Evolutionary conservation across 2,888 invertebrate genomes (phyloP).

Genomic region (Mellilla xanthometata): DNA sequence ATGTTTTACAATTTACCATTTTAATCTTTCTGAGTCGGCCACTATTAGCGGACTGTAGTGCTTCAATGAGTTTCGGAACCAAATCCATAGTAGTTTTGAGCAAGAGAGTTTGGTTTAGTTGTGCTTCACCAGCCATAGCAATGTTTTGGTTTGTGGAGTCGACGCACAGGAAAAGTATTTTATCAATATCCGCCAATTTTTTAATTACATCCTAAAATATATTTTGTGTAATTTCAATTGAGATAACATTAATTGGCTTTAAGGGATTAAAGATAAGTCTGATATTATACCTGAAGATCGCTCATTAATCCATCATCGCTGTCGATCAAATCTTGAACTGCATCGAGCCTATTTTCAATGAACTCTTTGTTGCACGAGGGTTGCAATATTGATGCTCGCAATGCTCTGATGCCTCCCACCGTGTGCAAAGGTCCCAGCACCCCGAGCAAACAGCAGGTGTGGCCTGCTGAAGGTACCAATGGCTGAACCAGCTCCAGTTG

Average conservation of each 20-base stretch:
- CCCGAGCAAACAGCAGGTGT: conserved; percentile 69
- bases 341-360: conserved; percentile 87
- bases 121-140: conserved; percentile 84
- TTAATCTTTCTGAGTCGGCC: conserved; percentile 80
- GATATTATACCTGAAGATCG: conserved; percentile 86
- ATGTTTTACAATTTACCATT: conserved; percentile 74
- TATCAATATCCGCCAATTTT: conserved; percentile 90
- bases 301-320: conserved; percentile 85
- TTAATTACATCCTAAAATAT: conserved; percentile 81
- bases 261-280: too few species aligned
- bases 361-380: conserved; percentile 87
- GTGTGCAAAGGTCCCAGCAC: conserved; percentile 71
- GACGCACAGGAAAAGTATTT: conserved; percentile 84
- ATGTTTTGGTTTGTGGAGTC: conserved; percentile 75
- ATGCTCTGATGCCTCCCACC: conserved; percentile 87
- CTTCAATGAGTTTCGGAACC: conserved; percentile 85
- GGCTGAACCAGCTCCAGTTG: conserved; percentile 88
- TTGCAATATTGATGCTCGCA: conserved; percentile 91
- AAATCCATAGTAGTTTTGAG: conserved; percentile 90
- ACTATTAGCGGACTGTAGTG: conserved; percentile 77
- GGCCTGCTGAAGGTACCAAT: conserved; percentile 68
- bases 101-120: conserved; percentile 89
- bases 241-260: too few species aligned
- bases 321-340: conserved; percentile 89
- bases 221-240: too few species aligned